Percentiles rank a stretch among this genome's conserved stretches.
Evolutionary conservation across 2,888 invertebrate genomes (phyloP).

Genomic region (Temnothorax rugatulus): DNA sequence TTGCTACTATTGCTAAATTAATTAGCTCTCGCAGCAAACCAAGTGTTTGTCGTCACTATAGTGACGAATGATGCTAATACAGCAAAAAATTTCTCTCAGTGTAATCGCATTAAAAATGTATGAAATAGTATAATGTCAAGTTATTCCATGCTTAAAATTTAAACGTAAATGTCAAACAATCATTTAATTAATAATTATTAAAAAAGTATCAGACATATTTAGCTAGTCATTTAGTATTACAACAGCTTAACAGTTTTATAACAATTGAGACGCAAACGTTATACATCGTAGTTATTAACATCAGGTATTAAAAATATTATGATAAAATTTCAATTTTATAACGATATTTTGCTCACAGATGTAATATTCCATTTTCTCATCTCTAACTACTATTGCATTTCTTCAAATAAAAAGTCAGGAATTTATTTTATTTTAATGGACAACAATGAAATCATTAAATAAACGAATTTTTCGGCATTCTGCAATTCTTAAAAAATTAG

Average conservation of each 20-base stretch:
- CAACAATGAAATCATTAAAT: not conserved
- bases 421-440: not conserved
- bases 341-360: not conserved
- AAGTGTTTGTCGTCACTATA: too few species aligned
- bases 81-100: too few species aligned
- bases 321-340: not conserved
- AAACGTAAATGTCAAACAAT: not conserved
- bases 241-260: not conserved
- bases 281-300: not conserved
- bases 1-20: too few species aligned
- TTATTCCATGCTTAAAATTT: not conserved
- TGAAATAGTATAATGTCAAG: not conserved
- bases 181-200: constrained; percentile 15
- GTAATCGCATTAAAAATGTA: not conserved
- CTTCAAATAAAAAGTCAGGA: too few species aligned
- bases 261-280: not conserved
- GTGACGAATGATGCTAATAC: too few species aligned
- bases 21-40: too few species aligned
- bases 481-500: constrained; percentile 55
- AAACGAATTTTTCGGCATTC: not conserved
- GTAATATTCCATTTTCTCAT: not conserved
- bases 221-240: not conserved
- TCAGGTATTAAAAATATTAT: too few species aligned
- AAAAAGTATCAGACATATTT: not conserved
- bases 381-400: not conserved